Evolutionary conservation across 2,888 invertebrate species (phyloP), one percentile per base, ranked within the genome.

Genomic region (Priocnemis perturbator): DNA sequence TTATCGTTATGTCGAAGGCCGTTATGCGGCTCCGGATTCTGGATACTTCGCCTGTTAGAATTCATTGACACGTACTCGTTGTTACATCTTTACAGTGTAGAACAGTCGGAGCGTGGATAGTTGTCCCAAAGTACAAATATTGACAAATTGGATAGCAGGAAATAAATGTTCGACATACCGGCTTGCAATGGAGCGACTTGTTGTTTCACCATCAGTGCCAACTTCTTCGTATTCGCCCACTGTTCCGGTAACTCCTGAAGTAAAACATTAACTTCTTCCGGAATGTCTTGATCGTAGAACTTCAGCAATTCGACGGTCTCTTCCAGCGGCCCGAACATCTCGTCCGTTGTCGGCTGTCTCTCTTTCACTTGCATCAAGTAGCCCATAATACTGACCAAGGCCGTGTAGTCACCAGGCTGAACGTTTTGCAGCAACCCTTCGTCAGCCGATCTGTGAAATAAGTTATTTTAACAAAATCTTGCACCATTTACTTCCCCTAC

Each of bases 161-260:
- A n/a, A n/a, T n/a, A n/a, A n/a, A n/a, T n/a, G n/a, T 47, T 48
- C 0, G 3, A 64, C 52, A 0, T 15, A 87, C 89, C 94, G 37
- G 98, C 97, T 91, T 98, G 98, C 48, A 98, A 89, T 0, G 98
- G 98, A 5, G 97, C 97, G 26, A 98, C 97, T 89, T 96, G 96
- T 87, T 98, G 98, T 87, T 98, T 98, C 3, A 97, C 95, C 47
- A 95, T 96, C 21, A 95, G 90, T 0, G 97, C 96, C 67, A 97
- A 92, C 90, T 98, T 98, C 88, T 98, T 98, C 0, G 97, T 97
- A 78, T 96, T 95, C 81, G 94, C 94, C 98, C 98, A 98, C 89
- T 97, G 97, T 86, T 98, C 98, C 14, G 98, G 98, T 64, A 98
- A 89, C 89, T 98, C 98, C 92, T 97, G 91, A 53, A 98, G 90